These are phyloP conservation scores for Cephus nigrinus DNA, from an alignment of 2,888 invertebrate genomes.

Conservation along the genomic window DNA sequence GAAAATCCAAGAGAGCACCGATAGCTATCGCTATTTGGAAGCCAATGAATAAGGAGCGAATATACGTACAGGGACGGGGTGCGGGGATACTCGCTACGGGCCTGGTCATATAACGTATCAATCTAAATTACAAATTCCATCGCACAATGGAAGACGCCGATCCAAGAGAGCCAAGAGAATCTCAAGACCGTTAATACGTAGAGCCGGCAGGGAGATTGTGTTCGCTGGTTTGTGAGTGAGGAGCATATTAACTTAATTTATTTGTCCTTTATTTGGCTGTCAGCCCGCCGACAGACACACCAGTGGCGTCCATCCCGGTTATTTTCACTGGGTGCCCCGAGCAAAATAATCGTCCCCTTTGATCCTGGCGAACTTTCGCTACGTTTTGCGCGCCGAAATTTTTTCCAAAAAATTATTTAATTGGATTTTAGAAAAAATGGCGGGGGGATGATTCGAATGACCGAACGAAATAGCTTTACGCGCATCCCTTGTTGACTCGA, in stretches of 20 bases:
- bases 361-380: too few relatives aligned
- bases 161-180: slow-evolving; percentile 32
- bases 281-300: slow-evolving; percentile 52
- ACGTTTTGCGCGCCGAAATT: too few relatives aligned
- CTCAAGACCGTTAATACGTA: slow-evolving; percentile 26
- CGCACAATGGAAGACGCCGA: slow-evolving; percentile 25
- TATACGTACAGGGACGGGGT: not conserved
- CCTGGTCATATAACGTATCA: slow-evolving; percentile 55
- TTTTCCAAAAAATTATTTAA: too few relatives aligned
- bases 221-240: slow-evolving; percentile 34
- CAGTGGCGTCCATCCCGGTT: slow-evolving; percentile 50
- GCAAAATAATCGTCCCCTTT: not conserved
- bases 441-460: not conserved
- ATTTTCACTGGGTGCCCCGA: slow-evolving; percentile 38
- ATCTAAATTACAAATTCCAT: slow-evolving; percentile 60
- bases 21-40: slow-evolving; percentile 20
- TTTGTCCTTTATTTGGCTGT: slow-evolving; percentile 65
- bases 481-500: not conserved
- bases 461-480: not conserved
- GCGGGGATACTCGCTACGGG: slow-evolving; percentile 16
- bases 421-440: not conserved
- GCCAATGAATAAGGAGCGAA: slow-evolving; percentile 17
- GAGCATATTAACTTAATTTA: slow-evolving; percentile 64
- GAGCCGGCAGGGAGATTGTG: slow-evolving; percentile 39
- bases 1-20: slow-evolving; percentile 38